phyloP scores from a whole-genome alignment of 2,113 vertebrate genomes.

The Neolamprologus tretocephalus region DNA sequence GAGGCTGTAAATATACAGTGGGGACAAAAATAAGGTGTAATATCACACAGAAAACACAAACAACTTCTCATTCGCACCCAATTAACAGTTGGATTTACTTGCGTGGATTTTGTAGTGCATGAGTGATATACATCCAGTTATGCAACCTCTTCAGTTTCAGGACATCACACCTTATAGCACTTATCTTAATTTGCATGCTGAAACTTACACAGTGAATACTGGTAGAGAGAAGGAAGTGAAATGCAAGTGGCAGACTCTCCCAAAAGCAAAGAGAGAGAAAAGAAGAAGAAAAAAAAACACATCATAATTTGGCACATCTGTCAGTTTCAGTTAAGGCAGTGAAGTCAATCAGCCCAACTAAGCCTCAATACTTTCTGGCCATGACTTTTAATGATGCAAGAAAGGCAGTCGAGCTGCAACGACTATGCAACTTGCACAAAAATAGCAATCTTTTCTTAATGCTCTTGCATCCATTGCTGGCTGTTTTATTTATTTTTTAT shows the following conservation, averaged over 20 bases:
- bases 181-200: background rate
- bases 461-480: slow-evolving; percentile 17
- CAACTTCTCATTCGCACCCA: background rate
- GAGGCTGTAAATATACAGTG: slow-evolving; percentile 33
- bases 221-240: background rate
- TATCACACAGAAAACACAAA: slow-evolving; percentile 1
- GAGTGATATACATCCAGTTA: slow-evolving; percentile 39
- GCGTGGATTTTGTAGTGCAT: slow-evolving; percentile 37
- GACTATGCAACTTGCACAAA: slow-evolving; percentile 29
- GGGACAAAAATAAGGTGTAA: slow-evolving; percentile 22
- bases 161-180: background rate
- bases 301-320: slow-evolving; percentile 64
- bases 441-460: slow-evolving; percentile 13
- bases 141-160: background rate
- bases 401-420: slow-evolving; percentile 45
- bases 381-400: slow-evolving; percentile 54
- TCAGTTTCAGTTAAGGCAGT: slow-evolving; percentile 59
- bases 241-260: slow-evolving; percentile 5
- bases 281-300: background rate
- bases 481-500: background rate
- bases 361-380: slow-evolving; percentile 7
- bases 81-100: background rate
- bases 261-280: background rate
- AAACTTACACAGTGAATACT: slow-evolving; percentile 24
- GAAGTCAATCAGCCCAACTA: slow-evolving; percentile 34